Evolutionary conservation across 2,888 invertebrate species (phyloP).

Genomic region (Sclerodermus sp.): DNA sequence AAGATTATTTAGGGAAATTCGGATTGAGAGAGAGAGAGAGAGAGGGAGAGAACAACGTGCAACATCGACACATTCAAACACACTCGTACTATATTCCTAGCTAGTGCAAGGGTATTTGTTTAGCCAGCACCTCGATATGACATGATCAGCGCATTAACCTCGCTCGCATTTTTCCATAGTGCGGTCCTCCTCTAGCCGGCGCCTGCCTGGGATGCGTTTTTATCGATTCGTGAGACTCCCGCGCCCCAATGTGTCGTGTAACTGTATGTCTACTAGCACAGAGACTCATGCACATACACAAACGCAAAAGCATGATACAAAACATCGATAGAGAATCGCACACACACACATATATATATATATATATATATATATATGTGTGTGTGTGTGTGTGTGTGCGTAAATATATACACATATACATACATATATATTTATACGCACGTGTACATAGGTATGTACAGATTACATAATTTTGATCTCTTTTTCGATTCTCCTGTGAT

Average conservation of each 20-base stretch:
- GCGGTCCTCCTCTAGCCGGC: conserved; percentile 46
- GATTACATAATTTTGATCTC: no score
- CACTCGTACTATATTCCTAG: conserved; percentile 10
- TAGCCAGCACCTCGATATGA: conserved; percentile 52
- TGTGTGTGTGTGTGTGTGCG: no score
- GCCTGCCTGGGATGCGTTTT: conserved; percentile 58
- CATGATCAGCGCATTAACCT: conserved; percentile 58
- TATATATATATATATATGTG: no score
- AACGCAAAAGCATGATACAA: conserved; percentile 33
- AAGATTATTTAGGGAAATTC: background rate
- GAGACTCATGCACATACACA: conserved; percentile 13
- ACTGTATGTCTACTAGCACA: conserved; percentile 38
- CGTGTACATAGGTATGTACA: no score
- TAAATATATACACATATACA: no score
- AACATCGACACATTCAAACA: conserved; percentile 9
- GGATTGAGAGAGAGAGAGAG: conserved; percentile 1
- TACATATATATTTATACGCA: no score
- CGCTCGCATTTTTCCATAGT: conserved; percentile 50
- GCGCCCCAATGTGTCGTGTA: conserved; percentile 44
- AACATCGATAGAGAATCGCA: conserved; percentile 54
- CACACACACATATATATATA: conserved; percentile 20
- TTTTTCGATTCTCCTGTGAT: no score
- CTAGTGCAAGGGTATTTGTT: conserved; percentile 45
- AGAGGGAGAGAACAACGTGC: conserved; percentile 5
- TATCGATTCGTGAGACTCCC: conserved; percentile 57